Conservation (phyloP, 2,888 invertebrate species). For the Eugnorisma glareosa region DNA sequence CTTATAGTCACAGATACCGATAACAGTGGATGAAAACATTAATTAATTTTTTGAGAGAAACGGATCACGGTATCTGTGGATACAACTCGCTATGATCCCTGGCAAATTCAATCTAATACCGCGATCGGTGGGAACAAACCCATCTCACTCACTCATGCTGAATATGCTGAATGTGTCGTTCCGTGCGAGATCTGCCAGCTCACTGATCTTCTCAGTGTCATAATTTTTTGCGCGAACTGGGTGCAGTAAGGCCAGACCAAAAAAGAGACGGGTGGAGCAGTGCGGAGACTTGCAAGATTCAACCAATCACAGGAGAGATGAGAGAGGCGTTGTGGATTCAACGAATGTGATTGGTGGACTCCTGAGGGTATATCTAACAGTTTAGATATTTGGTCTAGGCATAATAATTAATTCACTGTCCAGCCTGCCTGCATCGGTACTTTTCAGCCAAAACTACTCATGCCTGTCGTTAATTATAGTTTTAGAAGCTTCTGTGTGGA, state of each 20-base stretch:
- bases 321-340: background rate
- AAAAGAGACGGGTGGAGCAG: background rate
- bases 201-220: background rate
- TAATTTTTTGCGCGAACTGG: background rate
- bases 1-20: no score
- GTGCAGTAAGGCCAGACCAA: background rate
- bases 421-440: background rate
- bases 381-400: slow-evolving; percentile 5
- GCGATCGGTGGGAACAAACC: no score
- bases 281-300: background rate
- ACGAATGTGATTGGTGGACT: background rate
- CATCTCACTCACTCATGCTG: background rate
- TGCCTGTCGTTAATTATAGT: slow-evolving; percentile 22
- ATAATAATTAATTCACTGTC: slow-evolving; percentile 31
- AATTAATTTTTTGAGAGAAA: no score
- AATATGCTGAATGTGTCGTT: background rate
- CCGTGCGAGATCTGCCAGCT: background rate
- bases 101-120: no score
- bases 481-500: slow-evolving; percentile 1
- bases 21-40: no score
- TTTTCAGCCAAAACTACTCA: slow-evolving; percentile 11
- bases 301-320: background rate
- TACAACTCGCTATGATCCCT: no score
- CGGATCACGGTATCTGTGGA: no score
- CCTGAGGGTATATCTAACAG: background rate